These are phyloP conservation scores for Lepus europaeus DNA, from an alignment of 2,113 vertebrate genomes.

Conservation along the genomic window DNA sequence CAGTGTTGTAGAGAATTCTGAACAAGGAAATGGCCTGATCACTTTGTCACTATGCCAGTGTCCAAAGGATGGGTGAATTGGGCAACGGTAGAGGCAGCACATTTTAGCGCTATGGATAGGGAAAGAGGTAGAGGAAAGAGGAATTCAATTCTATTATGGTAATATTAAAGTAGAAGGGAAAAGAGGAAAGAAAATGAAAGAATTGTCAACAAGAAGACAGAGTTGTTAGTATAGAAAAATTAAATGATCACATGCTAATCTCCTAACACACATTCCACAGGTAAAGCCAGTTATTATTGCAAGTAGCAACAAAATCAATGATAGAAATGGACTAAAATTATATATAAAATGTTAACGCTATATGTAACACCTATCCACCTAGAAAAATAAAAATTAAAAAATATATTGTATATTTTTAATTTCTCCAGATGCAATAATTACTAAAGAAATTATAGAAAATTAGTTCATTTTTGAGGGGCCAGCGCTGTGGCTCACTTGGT, in stretches of 20 bases:
- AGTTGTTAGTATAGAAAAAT: constrained; percentile 8
- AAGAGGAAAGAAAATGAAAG: constrained; percentile 26
- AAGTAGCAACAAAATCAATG: background rate
- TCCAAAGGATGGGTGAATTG: background rate
- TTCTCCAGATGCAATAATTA: background rate
- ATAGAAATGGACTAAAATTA: background rate
- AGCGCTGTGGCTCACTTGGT: too few species aligned
- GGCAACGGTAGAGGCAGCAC: background rate
- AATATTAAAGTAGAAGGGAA: background rate
- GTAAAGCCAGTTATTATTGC: constrained; percentile 34
- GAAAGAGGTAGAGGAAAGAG: background rate
- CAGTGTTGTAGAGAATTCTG: background rate
- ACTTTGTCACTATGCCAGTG: background rate
- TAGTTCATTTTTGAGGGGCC: too few species aligned
- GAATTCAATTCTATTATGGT: background rate
- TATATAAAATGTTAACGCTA: background rate
- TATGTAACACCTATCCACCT: background rate
- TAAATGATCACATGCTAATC: background rate
- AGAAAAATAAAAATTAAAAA: constrained; percentile 48
- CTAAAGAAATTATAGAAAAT: background rate
- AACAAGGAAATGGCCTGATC: background rate
- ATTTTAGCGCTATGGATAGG: background rate
- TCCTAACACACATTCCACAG: background rate
- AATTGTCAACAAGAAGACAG: background rate
- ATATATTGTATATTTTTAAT: constrained; percentile 13